Percentiles rank a stretch among this genome's conserved stretches.
Evolutionary conservation across 2,797 vertebrate genomes (phyloP).

Genomic region (Rhabdomys pumilio): DNA sequence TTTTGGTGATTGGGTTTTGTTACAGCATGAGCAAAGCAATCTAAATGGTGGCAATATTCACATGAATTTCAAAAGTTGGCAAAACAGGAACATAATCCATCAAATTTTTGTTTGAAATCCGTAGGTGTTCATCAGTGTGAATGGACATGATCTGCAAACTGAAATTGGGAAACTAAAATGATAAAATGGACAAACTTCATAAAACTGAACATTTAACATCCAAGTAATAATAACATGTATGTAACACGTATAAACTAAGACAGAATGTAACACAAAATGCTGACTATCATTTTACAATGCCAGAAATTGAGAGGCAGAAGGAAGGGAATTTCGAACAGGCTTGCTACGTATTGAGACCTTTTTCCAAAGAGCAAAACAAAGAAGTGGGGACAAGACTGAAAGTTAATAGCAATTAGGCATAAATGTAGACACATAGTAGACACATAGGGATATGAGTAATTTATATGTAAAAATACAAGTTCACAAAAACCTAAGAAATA

Average conservation of each 20-base stretch:
- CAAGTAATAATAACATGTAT: not conserved
- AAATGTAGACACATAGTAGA: not conserved
- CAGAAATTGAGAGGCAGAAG: not conserved
- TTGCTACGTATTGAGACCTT: too few relatives aligned
- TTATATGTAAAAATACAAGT: not conserved
- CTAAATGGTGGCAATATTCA: not conserved
- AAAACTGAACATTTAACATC: not conserved
- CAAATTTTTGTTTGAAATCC: not conserved
- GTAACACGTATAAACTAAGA: not conserved
- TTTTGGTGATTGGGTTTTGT: not conserved
- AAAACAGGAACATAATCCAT: not conserved
- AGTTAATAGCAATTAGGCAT: not conserved
- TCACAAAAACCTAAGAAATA: not conserved
- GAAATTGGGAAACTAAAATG: not conserved
- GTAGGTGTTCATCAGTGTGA: not conserved
- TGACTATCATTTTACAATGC: not conserved
- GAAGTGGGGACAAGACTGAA: not conserved
- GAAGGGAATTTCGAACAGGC: not conserved
- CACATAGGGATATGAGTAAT: not conserved
- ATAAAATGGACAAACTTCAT: not conserved
- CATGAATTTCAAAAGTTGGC: not conserved
- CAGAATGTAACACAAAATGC: not conserved
- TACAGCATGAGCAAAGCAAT: too few relatives aligned
- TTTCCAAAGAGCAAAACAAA: not conserved
- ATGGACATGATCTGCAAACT: not conserved